Conservation (phyloP, 2,888 invertebrate species). For the Piscicola geometra region DNA sequence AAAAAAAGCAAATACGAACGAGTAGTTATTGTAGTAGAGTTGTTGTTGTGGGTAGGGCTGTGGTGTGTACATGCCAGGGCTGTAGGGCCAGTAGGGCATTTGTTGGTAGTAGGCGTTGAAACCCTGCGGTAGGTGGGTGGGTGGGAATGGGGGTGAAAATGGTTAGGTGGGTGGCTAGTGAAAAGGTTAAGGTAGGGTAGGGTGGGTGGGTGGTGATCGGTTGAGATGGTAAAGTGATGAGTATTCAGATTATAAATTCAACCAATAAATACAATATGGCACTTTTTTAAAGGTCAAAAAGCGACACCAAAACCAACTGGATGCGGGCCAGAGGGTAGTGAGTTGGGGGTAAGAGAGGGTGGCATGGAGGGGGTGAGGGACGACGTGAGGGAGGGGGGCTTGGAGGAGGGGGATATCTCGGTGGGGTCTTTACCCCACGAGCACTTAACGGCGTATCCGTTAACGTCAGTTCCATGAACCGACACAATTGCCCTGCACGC, state of each 20-base stretch:
- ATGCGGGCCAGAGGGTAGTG: background rate
- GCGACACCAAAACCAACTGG: background rate
- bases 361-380: background rate
- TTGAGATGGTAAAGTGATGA: background rate
- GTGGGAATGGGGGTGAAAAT: background rate
- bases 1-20: background rate
- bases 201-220: background rate
- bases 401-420: conserved; percentile 65
- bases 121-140: background rate
- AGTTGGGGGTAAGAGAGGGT: background rate
- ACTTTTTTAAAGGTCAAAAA: background rate
- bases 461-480: conserved; percentile 90
- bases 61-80: background rate
- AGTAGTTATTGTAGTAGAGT: background rate
- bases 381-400: background rate
- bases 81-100: conserved; percentile 30
- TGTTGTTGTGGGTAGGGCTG: background rate
- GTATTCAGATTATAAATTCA: background rate
- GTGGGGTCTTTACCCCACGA: conserved; percentile 93
- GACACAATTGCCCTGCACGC: conserved; percentile 95
- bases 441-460: conserved; percentile 91
- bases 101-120: conserved; percentile 22
- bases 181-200: background rate
- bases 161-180: background rate
- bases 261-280: background rate